Evolutionary conservation across 2,888 invertebrate genomes (phyloP), one percentile per base, ranked within the genome.

Genomic region (Melanotus villosus): DNA sequence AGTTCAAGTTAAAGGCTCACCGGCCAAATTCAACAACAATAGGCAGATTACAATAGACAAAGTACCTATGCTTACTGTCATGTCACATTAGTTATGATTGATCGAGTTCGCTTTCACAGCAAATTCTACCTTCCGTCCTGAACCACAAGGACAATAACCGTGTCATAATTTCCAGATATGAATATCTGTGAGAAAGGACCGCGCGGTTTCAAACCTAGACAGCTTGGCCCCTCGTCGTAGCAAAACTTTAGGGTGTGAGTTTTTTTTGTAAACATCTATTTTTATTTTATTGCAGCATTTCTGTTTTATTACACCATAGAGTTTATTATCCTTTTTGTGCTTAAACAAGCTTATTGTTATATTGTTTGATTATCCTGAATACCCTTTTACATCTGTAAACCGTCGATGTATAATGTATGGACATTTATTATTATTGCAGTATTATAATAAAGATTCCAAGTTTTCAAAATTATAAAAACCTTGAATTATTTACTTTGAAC

Each of bases 71-170:
- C 83, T 84, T 83, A 82, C 83, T 83, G 84, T 83, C 84, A 82
- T 75, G 84, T 84, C 85, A 84, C 83, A 85, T 85, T 85, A 84
- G 80, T 81, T 82, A 83, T 84, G 85, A 85, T 84, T 81, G 84
- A 85, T 85, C 79, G 80, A 76, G 68, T 66, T 72, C 68, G 56
- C 70, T 74, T 76, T 56, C 65, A 74, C 69, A 60, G 73, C 74
- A 75, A 81, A 74, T 54, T 76, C 70, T 75, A 67, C 79, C 79
- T 79, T 79, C 76, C 71, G 68, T 66, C 69, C 74, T 63, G 57
- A 72, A 65, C 65, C 70, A 74, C 77, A 80, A 73, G 75, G 79
- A 66, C 75, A 63, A 76, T 71, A 74, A 74, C 78, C 73, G 73
- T 58, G 19, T 74, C 73, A 69, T 71, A 70, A 68, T 41, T 65